Percentiles rank a stretch among this genome's conserved stretches.
Evolutionary conservation across 2,797 vertebrate genomes (phyloP).

Genomic region (Coluber constrictor): DNA sequence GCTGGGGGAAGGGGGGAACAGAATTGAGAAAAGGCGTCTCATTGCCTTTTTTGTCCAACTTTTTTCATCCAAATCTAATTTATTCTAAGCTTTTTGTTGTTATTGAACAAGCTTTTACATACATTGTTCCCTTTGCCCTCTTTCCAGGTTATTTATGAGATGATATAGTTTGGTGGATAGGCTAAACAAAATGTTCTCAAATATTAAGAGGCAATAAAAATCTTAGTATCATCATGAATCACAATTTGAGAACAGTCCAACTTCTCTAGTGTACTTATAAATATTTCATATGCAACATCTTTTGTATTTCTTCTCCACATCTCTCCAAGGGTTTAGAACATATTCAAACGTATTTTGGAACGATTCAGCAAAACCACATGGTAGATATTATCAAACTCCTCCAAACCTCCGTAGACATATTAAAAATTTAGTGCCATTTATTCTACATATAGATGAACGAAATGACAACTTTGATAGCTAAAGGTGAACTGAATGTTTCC

Average conservation of each 20-base stretch:
- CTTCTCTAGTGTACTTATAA: constrained; percentile 54
- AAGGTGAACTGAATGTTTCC: neutral
- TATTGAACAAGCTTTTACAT: neutral
- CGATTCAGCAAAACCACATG: neutral
- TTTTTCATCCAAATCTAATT: neutral
- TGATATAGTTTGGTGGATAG: constrained; percentile 34
- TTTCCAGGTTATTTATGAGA: constrained; percentile 35
- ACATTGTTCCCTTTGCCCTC: neutral
- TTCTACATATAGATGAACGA: neutral
- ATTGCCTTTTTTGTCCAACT: neutral
- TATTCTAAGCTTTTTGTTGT: neutral
- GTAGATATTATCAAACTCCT: neutral
- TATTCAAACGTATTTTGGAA: neutral
- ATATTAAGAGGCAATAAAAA: constrained; percentile 48
- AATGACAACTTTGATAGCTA: neutral
- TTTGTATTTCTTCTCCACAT: constrained; percentile 35
- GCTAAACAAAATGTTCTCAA: constrained; percentile 56
- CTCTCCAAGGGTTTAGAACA: neutral
- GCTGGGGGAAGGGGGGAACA: neutral
- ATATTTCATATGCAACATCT: constrained; percentile 53
- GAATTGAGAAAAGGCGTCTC: neutral
- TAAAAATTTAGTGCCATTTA: neutral
- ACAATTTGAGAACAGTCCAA: constrained; percentile 62
- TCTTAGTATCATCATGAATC: constrained; percentile 60
- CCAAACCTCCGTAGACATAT: neutral